Conservation (phyloP, 1,140 invertebrate species). For the Temnothorax longispinosus region DNA sequence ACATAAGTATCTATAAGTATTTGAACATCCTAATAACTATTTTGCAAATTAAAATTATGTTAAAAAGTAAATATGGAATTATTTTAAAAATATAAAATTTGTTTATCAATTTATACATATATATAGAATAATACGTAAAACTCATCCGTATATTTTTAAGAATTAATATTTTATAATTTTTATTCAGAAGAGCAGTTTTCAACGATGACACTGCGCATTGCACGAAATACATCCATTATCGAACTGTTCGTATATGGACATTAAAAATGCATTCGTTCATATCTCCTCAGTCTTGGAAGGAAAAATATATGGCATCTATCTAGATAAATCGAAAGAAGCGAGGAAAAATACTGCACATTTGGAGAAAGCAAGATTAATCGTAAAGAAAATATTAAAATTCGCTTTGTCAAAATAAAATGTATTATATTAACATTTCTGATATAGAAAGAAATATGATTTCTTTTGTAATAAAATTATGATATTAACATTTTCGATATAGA, state of each 20-base stretch:
- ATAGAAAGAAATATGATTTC: background rate
- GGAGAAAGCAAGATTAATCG: background rate
- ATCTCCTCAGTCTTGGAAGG: constrained; percentile 22
- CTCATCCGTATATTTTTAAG: background rate
- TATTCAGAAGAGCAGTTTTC: constrained; percentile 4
- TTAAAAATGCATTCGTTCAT: constrained; percentile 48
- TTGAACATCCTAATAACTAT: background rate
- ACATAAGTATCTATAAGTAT: background rate
- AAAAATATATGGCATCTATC: constrained; percentile 8
- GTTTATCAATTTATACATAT: background rate
- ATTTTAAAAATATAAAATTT: background rate
- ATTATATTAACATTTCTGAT: background rate
- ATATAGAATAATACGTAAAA: background rate
- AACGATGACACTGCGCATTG: background rate
- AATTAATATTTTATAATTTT: background rate
- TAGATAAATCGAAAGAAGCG: constrained; percentile 16
- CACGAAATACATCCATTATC: constrained; percentile 29
- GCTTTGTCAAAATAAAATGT: background rate
- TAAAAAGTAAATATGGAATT: background rate
- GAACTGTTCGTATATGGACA: constrained; percentile 19
- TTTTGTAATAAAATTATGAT: background rate
- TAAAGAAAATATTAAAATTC: background rate
- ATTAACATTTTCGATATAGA: background rate
- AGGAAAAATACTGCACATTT: background rate
- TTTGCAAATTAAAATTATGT: background rate